Evolutionary conservation across 2,113 vertebrate genomes (phyloP).

Genomic region (Crotalus horridus): DNA sequence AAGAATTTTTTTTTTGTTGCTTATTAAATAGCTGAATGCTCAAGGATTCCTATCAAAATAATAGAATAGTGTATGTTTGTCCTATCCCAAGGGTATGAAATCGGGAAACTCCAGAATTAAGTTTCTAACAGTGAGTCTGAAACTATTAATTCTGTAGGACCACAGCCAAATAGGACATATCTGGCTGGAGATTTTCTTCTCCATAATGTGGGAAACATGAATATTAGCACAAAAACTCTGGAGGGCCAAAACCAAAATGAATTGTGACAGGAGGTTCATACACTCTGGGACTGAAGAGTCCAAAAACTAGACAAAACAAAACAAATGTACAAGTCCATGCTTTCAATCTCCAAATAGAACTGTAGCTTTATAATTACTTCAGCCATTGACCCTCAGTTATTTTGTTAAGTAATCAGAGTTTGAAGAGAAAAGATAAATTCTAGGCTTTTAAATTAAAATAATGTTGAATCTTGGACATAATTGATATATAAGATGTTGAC

Average conservation of each 20-base stretch:
- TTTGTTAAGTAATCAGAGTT: background rate
- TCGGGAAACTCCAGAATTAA: constrained; percentile 17
- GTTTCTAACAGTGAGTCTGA: background rate
- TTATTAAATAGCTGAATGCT: background rate
- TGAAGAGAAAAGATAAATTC: background rate
- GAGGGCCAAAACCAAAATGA: background rate
- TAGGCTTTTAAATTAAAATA: constrained; percentile 6
- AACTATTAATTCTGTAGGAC: background rate
- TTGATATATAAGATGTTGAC: background rate
- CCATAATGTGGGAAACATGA: background rate
- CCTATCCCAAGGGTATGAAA: background rate
- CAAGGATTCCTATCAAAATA: background rate
- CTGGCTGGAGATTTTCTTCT: background rate
- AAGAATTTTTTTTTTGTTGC: constrained; percentile 6
- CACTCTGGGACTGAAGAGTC: constrained; percentile 21
- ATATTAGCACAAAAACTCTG: background rate
- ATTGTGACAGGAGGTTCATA: background rate
- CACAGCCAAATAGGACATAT: background rate
- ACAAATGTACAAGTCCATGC: constrained; percentile 32
- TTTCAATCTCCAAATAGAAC: constrained; percentile 17
- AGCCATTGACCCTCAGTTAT: background rate
- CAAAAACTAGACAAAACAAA: constrained; percentile 45
- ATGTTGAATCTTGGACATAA: background rate
- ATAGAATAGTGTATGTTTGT: background rate
- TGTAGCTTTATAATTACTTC: background rate